These are phyloP conservation scores for Eira barbara DNA, from an alignment of 2,113 vertebrate genomes.

Conservation along the genomic window DNA sequence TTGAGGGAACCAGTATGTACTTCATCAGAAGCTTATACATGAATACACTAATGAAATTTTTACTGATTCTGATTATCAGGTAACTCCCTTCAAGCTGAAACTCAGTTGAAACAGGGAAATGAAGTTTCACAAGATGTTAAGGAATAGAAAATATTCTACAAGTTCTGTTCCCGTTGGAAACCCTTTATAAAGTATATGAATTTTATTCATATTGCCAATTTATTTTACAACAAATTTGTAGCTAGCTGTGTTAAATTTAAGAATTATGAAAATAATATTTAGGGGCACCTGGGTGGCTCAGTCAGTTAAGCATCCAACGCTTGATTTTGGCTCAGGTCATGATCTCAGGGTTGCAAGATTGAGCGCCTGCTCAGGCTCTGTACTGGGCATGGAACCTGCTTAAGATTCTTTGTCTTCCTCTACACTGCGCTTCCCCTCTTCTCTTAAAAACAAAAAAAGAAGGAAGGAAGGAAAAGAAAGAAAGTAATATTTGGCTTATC, in stretches of 20 bases:
- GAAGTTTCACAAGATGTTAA: not conserved
- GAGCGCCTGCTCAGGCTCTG: not conserved
- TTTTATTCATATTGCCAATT: constrained; percentile 4
- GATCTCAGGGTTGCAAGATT: not conserved
- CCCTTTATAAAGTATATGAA: not conserved
- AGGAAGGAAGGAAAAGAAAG: not conserved
- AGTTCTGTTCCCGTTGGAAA: constrained; percentile 12
- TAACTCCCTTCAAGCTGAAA: constrained; percentile 30
- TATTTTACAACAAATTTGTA: constrained; percentile 12
- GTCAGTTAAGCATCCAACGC: not conserved
- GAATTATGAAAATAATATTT: constrained; percentile 18
- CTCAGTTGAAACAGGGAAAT: not conserved
- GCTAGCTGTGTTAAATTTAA: not conserved
- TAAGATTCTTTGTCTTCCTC: not conserved
- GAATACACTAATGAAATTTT: not conserved
- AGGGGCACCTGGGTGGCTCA: not conserved
- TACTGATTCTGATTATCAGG: not conserved
- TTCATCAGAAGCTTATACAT: not conserved
- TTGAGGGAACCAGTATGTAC: not conserved
- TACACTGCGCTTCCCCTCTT: not conserved
- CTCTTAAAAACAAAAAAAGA: not conserved
- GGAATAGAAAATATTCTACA: constrained; percentile 13
- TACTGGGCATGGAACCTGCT: not conserved
- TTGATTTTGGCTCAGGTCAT: not conserved
- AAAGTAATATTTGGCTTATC: constrained; percentile 27